Percentiles rank a stretch among this genome's conserved stretches.
These are phyloP conservation scores for Pectinophora gossypiella DNA, from an alignment of 1,140 invertebrate species.

Conservation along the genomic window DNA sequence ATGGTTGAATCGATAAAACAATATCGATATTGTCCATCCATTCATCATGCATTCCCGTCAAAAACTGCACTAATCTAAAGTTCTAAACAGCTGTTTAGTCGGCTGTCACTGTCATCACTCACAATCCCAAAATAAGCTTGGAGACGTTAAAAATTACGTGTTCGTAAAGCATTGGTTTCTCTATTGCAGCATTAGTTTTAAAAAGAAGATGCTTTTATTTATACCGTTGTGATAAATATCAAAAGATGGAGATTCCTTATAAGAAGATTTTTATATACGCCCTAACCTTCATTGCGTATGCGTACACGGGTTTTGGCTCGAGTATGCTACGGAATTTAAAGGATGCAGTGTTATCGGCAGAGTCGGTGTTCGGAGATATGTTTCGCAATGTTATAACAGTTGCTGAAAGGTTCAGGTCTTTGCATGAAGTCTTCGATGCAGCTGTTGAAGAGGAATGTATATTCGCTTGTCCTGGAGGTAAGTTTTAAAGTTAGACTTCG, in stretches of 20 bases:
- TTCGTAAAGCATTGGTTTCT: constrained; percentile 11
- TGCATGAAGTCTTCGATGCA: constrained; percentile 89
- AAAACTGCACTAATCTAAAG: no score
- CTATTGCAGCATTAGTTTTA: neutral
- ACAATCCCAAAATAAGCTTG: neutral
- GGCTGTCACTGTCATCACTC: no score
- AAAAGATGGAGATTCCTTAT: constrained; percentile 81
- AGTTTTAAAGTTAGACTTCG: constrained; percentile 7
- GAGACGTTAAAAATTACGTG: constrained; percentile 22
- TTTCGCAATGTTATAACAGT: constrained; percentile 86
- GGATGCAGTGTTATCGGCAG: constrained; percentile 86
- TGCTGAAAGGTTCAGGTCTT: constrained; percentile 82
- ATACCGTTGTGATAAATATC: neutral
- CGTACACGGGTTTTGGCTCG: constrained; percentile 87
- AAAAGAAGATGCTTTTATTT: neutral
- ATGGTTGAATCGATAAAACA: no score
- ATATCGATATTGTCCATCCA: no score
- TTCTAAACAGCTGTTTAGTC: neutral
- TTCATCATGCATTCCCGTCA: no score
- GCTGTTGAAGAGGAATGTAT: constrained; percentile 89
- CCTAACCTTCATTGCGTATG: constrained; percentile 85
- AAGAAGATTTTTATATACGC: constrained; percentile 84
- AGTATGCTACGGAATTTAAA: constrained; percentile 82
- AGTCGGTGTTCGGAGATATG: constrained; percentile 85
- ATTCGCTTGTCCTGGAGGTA: constrained; percentile 84